A percentile compares a stretch with the other conserved stretches of the same genome.
phyloP scores from a whole-genome alignment of 1,140 invertebrate genomes.

The Globodera ellingtonae region DNA sequence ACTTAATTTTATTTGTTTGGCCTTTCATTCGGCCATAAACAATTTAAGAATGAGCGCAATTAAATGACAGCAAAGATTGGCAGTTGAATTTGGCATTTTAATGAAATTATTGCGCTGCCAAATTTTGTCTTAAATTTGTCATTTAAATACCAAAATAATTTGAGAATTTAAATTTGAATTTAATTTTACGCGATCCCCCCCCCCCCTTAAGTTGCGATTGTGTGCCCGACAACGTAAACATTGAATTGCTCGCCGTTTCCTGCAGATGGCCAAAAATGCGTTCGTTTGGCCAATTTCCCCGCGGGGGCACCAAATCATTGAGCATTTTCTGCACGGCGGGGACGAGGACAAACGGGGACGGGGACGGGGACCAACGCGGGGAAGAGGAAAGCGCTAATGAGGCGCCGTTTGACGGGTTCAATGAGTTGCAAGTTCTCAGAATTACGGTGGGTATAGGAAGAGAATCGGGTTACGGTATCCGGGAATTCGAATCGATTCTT shows the following conservation, averaged over 20 bases:
- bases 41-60: too few species aligned
- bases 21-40: too few species aligned
- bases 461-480: not conserved
- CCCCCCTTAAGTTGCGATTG: slow-evolving; percentile 39
- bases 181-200: not conserved
- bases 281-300: slow-evolving; percentile 38
- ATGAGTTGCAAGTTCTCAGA: slow-evolving; percentile 33
- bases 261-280: slow-evolving; percentile 35
- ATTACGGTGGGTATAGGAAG: slow-evolving; percentile 34
- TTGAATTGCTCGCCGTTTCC: slow-evolving; percentile 36
- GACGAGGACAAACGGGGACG: not conserved
- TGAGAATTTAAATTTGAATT: too few species aligned
- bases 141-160: not conserved
- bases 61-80: too few species aligned
- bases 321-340: slow-evolving; percentile 35
- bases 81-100: not conserved
- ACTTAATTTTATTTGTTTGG: too few species aligned
- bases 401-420: slow-evolving; percentile 42
- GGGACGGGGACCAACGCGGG: not conserved
- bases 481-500: not conserved
- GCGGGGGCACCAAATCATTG: slow-evolving; percentile 41
- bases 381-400: slow-evolving; percentile 5
- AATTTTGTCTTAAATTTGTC: not conserved
- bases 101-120: not conserved
- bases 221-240: slow-evolving; percentile 36